Percentiles rank a stretch among this genome's conserved stretches.
phyloP scores from a whole-genome alignment of 2,888 invertebrate species.

The Dioctria linearis region DNA sequence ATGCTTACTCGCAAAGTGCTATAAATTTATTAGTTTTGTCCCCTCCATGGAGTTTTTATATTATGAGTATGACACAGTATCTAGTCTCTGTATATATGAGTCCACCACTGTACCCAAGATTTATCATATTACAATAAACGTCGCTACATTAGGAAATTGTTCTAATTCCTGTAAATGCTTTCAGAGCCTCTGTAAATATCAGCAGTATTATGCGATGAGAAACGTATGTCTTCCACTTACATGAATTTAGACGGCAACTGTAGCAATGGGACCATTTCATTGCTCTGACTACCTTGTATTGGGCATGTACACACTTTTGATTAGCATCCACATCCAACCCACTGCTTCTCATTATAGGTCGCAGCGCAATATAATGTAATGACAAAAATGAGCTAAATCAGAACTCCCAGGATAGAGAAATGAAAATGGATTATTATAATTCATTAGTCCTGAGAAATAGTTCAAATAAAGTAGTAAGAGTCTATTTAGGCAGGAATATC shows the following conservation, averaged over 20 bases:
- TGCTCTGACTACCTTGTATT: no score
- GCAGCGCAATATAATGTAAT: no score
- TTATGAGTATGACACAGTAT: background rate
- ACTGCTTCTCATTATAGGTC: no score
- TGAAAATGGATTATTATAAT: no score
- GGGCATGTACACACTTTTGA: no score
- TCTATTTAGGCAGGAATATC: no score
- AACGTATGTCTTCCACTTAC: background rate
- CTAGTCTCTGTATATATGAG: background rate
- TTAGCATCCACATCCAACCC: no score
- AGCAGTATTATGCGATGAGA: background rate
- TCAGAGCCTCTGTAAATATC: background rate
- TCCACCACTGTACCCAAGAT: background rate
- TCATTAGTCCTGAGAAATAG: no score
- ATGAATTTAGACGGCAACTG: no score
- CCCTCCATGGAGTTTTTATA: conserved; percentile 5
- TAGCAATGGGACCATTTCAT: background rate
- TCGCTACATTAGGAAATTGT: conserved; percentile 39
- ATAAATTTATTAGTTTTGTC: conserved; percentile 48
- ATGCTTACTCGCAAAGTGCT: conserved; percentile 24
- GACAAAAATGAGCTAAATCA: no score
- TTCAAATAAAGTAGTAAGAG: no score
- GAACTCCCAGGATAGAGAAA: no score
- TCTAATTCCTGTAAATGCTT: conserved; percentile 10
- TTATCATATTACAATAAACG: conserved; percentile 19